Percentiles rank a stretch among this genome's conserved stretches.
Evolutionary conservation across 1,140 invertebrate genomes (phyloP).

Genomic region (Helicoverpa zea): DNA sequence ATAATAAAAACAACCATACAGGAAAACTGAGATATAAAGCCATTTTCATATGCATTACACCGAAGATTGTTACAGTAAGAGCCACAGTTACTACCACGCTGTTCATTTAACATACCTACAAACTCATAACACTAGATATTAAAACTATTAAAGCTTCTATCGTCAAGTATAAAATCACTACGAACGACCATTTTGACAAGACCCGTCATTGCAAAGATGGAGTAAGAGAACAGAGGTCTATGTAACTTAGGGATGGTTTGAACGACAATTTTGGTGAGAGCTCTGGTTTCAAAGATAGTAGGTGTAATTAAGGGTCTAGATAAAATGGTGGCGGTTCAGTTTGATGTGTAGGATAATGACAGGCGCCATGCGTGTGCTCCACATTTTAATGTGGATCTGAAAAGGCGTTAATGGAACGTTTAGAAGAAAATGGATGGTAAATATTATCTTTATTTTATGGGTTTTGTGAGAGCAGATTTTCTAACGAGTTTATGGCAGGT

Average conservation of each 20-base stretch:
- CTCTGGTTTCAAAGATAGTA: background rate
- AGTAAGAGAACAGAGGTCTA: background rate
- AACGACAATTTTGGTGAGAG: background rate
- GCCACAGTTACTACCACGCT: background rate
- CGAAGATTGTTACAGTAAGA: slow-evolving; percentile 3
- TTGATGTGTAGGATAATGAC: slow-evolving; percentile 28
- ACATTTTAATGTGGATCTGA: slow-evolving; percentile 36
- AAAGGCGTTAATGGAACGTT: slow-evolving; percentile 36
- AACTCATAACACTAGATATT: slow-evolving; percentile 1
- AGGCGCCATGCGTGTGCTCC: slow-evolving; percentile 10
- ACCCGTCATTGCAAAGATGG: background rate
- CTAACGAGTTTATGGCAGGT: background rate
- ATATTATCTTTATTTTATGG: slow-evolving; percentile 17
- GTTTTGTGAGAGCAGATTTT: background rate
- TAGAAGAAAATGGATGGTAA: slow-evolving; percentile 14
- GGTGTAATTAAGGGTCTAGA: background rate
- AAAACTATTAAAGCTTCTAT: slow-evolving; percentile 43
- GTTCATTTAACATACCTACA: slow-evolving; percentile 13
- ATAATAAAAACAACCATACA: slow-evolving; percentile 8
- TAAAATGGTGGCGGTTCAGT: background rate
- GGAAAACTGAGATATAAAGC: slow-evolving; percentile 7
- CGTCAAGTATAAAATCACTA: slow-evolving; percentile 37
- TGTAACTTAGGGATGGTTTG: background rate
- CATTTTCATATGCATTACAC: slow-evolving; percentile 20
- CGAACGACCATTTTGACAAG: background rate